phyloP scores from a whole-genome alignment of 2,113 vertebrate genomes.

The Halcyon senegalensis region DNA sequence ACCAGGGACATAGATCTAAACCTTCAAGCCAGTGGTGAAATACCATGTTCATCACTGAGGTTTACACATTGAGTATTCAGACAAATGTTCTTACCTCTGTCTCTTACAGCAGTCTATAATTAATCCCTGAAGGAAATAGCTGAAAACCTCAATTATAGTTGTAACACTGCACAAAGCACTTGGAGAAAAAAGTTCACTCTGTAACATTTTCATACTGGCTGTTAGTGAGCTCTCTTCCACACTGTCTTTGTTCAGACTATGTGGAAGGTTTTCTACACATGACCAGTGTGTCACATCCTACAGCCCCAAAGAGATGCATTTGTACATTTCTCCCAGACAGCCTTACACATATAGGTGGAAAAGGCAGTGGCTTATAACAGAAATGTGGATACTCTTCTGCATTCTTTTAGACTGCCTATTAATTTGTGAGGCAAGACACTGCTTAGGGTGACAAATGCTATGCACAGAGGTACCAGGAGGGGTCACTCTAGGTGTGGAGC shows the following conservation, averaged over 20 bases:
- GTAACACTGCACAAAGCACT: neutral
- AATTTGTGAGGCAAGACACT: neutral
- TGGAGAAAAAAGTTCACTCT: neutral
- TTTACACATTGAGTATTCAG: neutral
- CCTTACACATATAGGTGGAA: neutral
- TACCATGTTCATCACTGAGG: neutral
- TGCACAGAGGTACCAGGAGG: neutral
- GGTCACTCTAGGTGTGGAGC: neutral
- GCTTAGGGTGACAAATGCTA: neutral
- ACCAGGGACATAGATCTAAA: neutral
- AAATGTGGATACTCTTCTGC: neutral
- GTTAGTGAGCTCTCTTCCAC: neutral
- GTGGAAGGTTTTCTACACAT: neutral
- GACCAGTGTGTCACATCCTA: accelerated
- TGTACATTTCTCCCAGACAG: neutral
- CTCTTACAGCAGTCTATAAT: neutral
- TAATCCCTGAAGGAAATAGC: neutral
- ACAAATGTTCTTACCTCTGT: neutral
- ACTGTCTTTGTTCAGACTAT: neutral
- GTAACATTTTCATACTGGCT: neutral
- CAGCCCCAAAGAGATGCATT: neutral
- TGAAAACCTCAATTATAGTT: neutral
- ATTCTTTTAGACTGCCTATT: neutral
- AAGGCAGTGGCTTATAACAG: neutral
- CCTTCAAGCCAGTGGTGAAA: neutral